Evolutionary conservation across 2,797 vertebrate genomes (phyloP), one percentile per base, ranked within the genome.

Genomic region (Alcedo atthis): DNA sequence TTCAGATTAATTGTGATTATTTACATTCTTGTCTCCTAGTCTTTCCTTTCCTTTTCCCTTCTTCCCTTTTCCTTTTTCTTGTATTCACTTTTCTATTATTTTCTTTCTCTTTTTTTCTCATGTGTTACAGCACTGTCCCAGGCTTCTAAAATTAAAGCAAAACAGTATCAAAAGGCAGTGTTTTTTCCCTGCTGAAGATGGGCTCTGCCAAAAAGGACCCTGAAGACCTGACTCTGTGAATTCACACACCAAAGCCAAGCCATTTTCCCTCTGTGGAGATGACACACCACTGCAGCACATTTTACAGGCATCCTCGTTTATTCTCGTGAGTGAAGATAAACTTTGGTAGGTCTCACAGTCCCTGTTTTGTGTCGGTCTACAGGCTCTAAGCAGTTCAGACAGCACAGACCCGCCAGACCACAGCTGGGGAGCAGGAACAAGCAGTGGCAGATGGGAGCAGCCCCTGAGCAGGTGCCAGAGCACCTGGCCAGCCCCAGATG

Each of bases 1-100:
- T 75, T 85, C 79, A 78, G 90, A 94, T 90, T 92, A 90, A 92
- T 69, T 79, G 66, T 90, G 62, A 89, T 93, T 94, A 93, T 95
- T 95, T 93, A 91, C 82, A 87, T 83, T 64, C 59, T 85, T 75
- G 42, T 58, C 37, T 82, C 35, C 49, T 71, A 64, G 33, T 76
- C 62, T 88, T 24, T 53, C 26, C 13, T 26, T 24, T 49, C 24
- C 25, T 49, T 49, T 15, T 49, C 25, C 25, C 24, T 49, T 49
- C 25, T 15, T 49, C 4, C 15, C 48, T 49, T 17, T 13, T 25
- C 9, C 26, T 5, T 15, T 17, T 51, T 26, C 49, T 25, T 15
- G 24, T 24, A 11, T 24, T 48, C 6, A 11, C 22, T 49, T 15
- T 25, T 25, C 25, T 10, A 15, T 15, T 14, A 6, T 8, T 28